phyloP scores from a whole-genome alignment of 2,888 invertebrate species.

The Autographa gamma region DNA sequence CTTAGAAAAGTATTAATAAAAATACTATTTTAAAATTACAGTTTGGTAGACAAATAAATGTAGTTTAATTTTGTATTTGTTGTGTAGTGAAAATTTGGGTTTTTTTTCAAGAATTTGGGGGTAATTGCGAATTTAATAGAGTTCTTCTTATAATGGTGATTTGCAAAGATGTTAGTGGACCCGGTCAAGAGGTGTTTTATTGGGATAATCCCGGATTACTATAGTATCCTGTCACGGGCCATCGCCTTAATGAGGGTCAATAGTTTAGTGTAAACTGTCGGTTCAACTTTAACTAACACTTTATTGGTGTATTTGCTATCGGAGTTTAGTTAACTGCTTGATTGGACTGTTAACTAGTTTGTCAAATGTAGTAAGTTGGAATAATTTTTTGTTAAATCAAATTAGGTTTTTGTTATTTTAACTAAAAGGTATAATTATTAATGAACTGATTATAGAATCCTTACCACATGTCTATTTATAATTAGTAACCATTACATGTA shows the following conservation, averaged over 20 bases:
- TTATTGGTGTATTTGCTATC: conserved; percentile 65
- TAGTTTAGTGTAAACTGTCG: conserved; percentile 73
- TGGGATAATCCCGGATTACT: conserved; percentile 86
- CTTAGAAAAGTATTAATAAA: neutral
- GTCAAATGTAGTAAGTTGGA: conserved; percentile 19
- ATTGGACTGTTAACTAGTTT: conserved; percentile 37
- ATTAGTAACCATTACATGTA: too few relatives aligned
- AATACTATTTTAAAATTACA: neutral
- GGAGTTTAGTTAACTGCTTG: conserved; percentile 56
- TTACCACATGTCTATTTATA: too few relatives aligned
- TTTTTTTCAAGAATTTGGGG: neutral
- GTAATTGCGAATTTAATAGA: conserved; percentile 25
- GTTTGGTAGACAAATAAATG: neutral
- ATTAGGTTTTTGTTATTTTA: too few relatives aligned
- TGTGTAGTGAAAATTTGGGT: neutral
- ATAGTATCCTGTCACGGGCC: conserved; percentile 80
- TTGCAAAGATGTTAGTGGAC: conserved; percentile 63
- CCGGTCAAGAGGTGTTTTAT: conserved; percentile 85
- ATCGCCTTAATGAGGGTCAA: conserved; percentile 85
- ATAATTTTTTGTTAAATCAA: neutral
- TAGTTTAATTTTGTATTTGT: conserved; percentile 9
- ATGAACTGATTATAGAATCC: too few relatives aligned
- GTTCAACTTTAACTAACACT: conserved; percentile 69
- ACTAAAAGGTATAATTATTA: too few relatives aligned
- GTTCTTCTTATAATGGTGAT: conserved; percentile 50